Percentiles rank a stretch among this genome's conserved stretches.
Evolutionary conservation across 2,797 vertebrate genomes (phyloP).

Genomic region (Bufotes viridis): DNA sequence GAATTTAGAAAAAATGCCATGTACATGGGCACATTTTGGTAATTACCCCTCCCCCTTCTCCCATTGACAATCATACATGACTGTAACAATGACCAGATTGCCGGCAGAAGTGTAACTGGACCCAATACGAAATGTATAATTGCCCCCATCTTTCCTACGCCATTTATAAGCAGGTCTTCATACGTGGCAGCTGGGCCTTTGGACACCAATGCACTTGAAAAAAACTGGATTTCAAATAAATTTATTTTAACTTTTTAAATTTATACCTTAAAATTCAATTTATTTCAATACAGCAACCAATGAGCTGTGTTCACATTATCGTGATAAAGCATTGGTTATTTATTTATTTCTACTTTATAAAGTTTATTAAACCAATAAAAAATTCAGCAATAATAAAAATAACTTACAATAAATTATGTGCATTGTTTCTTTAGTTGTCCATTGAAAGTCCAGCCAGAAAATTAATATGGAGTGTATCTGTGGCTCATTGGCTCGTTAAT

Average conservation of each 20-base stretch:
- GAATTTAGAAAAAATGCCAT: too few species aligned
- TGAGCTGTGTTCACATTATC: not conserved
- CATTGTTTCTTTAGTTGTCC: not conserved
- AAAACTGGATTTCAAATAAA: not conserved
- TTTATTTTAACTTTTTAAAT: not conserved
- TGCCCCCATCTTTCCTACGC: too few species aligned
- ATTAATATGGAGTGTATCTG: conserved; percentile 30
- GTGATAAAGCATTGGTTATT: not conserved
- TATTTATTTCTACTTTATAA: not conserved
- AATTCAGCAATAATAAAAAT: not conserved
- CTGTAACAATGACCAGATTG: too few species aligned
- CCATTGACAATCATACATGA: too few species aligned
- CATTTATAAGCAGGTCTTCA: too few species aligned
- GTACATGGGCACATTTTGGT: too few species aligned
- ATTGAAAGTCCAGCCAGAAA: not conserved
- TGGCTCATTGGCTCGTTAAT: not conserved
- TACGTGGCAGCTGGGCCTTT: too few species aligned
- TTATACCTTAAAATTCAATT: not conserved
- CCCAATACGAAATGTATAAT: too few species aligned
- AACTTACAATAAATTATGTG: conserved; percentile 34
- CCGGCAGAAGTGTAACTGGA: too few species aligned
- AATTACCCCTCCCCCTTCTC: too few species aligned
- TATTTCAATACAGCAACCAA: not conserved
- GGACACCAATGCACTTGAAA: not conserved
- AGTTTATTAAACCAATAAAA: not conserved